These are phyloP conservation scores for Gymnoscopelus microlampas DNA, from an alignment of 2,797 vertebrate species.

Conservation along the genomic window DNA sequence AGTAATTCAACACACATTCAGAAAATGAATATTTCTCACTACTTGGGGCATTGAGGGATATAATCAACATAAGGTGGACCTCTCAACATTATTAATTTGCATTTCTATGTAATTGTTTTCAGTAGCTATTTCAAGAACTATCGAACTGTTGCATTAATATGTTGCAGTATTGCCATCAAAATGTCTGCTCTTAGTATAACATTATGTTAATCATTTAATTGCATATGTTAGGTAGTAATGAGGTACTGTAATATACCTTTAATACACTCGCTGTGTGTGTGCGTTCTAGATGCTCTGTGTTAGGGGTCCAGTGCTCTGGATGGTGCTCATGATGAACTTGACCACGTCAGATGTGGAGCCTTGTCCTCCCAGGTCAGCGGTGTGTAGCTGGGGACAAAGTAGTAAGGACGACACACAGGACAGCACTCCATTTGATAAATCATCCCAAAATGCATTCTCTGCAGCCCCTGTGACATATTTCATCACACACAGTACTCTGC, in stretches of 20 bases:
- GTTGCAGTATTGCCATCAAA: conserved; percentile 10
- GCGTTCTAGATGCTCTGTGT: conserved; percentile 52
- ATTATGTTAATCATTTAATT: neutral
- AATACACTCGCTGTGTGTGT: neutral
- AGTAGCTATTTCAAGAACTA: neutral
- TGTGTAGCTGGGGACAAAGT: conserved; percentile 61
- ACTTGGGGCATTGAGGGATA: neutral
- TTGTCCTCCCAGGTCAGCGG: conserved; percentile 84
- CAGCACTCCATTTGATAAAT: neutral
- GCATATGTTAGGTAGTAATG: conserved; percentile 33
- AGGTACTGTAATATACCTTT: conserved; percentile 1
- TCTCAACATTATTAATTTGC: neutral
- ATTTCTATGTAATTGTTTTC: neutral
- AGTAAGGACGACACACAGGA: neutral
- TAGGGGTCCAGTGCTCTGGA: conserved; percentile 66
- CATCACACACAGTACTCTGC: too few species aligned
- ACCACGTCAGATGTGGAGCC: conserved; percentile 86
- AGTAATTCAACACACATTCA: conserved; percentile 1
- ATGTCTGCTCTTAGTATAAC: neutral
- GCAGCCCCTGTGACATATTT: too few species aligned
- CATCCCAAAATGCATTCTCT: too few species aligned
- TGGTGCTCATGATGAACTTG: conserved; percentile 80
- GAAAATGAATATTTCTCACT: neutral
- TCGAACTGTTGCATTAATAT: conserved; percentile 17
- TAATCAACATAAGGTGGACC: neutral